Conservation (phyloP, 2,797 vertebrate species). For the Acanthurus tractus region DNA sequence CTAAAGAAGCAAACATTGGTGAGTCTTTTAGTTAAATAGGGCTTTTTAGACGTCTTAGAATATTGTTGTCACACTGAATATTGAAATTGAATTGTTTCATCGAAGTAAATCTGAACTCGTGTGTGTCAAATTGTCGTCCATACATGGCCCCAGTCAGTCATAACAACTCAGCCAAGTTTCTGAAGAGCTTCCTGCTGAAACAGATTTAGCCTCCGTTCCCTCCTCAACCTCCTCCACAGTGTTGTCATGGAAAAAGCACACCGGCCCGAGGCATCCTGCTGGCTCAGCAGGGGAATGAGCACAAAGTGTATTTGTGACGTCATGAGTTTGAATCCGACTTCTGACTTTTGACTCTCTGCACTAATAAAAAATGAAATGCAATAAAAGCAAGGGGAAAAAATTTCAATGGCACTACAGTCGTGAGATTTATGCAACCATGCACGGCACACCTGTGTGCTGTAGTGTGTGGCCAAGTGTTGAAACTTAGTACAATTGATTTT, state of each 20-base stretch:
- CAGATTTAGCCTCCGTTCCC: slow-evolving; percentile 49
- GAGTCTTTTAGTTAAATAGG: slow-evolving; percentile 19
- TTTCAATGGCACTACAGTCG: background rate
- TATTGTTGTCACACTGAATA: slow-evolving; percentile 35
- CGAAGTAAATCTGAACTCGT: slow-evolving; percentile 61
- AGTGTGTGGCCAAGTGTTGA: too few species aligned
- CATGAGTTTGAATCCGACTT: slow-evolving; percentile 34
- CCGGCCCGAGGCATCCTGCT: slow-evolving; percentile 61
- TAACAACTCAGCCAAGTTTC: slow-evolving; percentile 63
- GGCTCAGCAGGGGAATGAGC: slow-evolving; percentile 65
- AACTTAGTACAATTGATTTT: background rate
- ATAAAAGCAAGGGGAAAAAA: background rate
- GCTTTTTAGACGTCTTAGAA: slow-evolving; percentile 44
- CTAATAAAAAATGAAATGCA: slow-evolving; percentile 21
- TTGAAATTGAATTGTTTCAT: slow-evolving; percentile 47
- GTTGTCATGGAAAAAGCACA: slow-evolving; percentile 66
- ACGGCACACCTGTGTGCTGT: background rate
- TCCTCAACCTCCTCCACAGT: slow-evolving; percentile 51
- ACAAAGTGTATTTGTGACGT: slow-evolving; percentile 39
- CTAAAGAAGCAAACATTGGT: background rate
- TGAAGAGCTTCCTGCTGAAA: slow-evolving; percentile 72
- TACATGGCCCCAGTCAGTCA: slow-evolving; percentile 47
- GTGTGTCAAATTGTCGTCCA: slow-evolving; percentile 52
- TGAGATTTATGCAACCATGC: background rate
- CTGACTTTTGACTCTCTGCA: slow-evolving; percentile 43